phyloP scores from a whole-genome alignment of 2,888 invertebrate species.

The Pollenia angustigena region DNA sequence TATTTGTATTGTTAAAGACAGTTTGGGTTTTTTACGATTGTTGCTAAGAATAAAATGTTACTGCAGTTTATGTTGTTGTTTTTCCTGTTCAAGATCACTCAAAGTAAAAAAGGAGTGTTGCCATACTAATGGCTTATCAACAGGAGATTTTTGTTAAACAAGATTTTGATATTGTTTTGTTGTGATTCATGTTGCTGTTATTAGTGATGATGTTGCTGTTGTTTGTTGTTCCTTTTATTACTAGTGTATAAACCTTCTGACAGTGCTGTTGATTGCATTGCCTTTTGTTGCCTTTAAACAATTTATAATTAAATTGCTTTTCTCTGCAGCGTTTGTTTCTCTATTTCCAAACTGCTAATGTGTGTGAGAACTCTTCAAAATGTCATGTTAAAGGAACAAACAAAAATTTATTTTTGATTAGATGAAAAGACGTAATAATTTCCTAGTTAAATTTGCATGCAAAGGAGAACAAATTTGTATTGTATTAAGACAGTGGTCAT shows the following conservation, averaged over 20 bases:
- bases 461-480: conserved; percentile 40
- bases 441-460: conserved; percentile 50
- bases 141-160: conserved; percentile 72
- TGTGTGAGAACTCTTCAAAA: conserved; percentile 69
- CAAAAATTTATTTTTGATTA: neutral
- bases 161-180: conserved; percentile 57
- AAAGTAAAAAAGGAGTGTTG: conserved; percentile 69
- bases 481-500: neutral
- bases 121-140: conserved; percentile 72
- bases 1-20: conserved; percentile 31
- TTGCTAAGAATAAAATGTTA: neutral
- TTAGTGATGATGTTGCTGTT: conserved; percentile 38
- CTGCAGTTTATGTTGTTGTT: conserved; percentile 4
- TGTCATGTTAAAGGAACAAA: conserved; percentile 36
- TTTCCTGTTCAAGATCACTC: conserved; percentile 33
- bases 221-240: conserved; percentile 39
- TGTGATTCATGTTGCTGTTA: conserved; percentile 34
- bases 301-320: conserved; percentile 68
- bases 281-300: conserved; percentile 67
- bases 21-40: neutral
- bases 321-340: neutral
- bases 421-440: neutral
- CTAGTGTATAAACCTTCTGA: conserved; percentile 53
- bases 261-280: conserved; percentile 71
- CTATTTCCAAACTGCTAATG: conserved; percentile 39